A percentile compares a stretch with the other conserved stretches of the same genome.
phyloP scores from a whole-genome alignment of 2,888 invertebrate species.

The Macrophya alboannulata region DNA sequence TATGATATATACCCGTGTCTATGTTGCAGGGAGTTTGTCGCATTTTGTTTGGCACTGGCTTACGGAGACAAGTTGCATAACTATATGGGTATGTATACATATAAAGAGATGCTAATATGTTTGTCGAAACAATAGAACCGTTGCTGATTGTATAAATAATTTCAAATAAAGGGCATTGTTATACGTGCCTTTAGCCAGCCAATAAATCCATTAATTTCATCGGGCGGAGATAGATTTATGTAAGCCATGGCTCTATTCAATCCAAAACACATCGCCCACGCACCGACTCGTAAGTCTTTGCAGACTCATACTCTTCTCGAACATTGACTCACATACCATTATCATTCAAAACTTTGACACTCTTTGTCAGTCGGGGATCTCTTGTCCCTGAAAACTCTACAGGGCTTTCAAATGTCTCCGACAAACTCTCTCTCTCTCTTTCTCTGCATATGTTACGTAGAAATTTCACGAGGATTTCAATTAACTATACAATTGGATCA shows the following conservation, averaged over 20 bases:
- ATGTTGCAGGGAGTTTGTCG: not conserved
- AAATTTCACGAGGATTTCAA: not conserved
- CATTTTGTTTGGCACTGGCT: conserved; percentile 13
- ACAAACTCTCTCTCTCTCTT: not conserved
- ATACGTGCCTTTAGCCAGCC: not conserved
- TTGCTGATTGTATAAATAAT: conserved; percentile 28
- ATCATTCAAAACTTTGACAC: conserved; percentile 37
- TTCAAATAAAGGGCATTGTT: conserved; percentile 16
- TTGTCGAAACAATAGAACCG: conserved; percentile 20
- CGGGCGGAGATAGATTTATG: conserved; percentile 41
- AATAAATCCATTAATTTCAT: conserved; percentile 40
- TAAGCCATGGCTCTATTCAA: conserved; percentile 37
- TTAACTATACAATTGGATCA: not conserved
- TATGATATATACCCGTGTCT: not conserved
- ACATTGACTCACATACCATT: conserved; percentile 33
- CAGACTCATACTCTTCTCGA: conserved; percentile 31
- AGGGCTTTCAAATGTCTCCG: conserved; percentile 17
- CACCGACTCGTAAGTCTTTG: not conserved
- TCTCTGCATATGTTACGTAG: no score
- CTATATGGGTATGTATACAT: no score
- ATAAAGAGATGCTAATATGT: conserved; percentile 36
- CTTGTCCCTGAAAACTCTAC: not conserved
- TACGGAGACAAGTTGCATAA: conserved; percentile 21
- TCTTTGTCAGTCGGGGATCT: not conserved
- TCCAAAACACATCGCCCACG: conserved; percentile 45